Evolutionary conservation across 2,113 vertebrate species (phyloP).

Genomic region (Toxotes jaculatrix): DNA sequence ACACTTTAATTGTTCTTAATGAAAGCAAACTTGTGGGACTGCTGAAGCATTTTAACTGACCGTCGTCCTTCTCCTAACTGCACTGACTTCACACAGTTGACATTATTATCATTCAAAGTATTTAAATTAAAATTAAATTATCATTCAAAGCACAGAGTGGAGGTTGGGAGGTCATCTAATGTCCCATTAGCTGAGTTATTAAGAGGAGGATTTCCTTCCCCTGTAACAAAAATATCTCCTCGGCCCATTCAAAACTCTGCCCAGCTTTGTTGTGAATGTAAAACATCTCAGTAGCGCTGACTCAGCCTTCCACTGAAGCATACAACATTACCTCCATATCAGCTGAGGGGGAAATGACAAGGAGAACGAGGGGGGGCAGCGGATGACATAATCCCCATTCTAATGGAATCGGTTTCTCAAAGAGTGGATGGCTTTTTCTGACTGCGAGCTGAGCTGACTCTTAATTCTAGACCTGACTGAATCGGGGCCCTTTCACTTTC

Average conservation of each 20-base stretch:
- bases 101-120: not conserved
- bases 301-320: not conserved
- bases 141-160: not conserved
- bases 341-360: not conserved
- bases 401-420: too few relatives aligned
- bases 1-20: slow-evolving; percentile 18
- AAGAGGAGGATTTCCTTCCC: slow-evolving; percentile 14
- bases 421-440: too few relatives aligned
- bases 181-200: slow-evolving; percentile 4
- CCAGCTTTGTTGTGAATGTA: not conserved
- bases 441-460: too few relatives aligned
- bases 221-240: slow-evolving; percentile 3
- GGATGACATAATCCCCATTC: too few relatives aligned
- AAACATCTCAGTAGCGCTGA: not conserved
- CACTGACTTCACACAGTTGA: not conserved
- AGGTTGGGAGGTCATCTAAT: not conserved
- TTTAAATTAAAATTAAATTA: not conserved
- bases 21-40: not conserved
- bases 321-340: not conserved
- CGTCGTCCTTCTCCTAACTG: not conserved
- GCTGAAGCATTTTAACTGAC: not conserved
- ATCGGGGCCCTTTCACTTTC: too few relatives aligned
- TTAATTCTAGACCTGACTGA: too few relatives aligned
- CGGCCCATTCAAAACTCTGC: not conserved
- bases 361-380: too few relatives aligned